These are phyloP conservation scores for Cabera pusaria DNA, from an alignment of 2,888 invertebrate genomes.

Conservation along the genomic window DNA sequence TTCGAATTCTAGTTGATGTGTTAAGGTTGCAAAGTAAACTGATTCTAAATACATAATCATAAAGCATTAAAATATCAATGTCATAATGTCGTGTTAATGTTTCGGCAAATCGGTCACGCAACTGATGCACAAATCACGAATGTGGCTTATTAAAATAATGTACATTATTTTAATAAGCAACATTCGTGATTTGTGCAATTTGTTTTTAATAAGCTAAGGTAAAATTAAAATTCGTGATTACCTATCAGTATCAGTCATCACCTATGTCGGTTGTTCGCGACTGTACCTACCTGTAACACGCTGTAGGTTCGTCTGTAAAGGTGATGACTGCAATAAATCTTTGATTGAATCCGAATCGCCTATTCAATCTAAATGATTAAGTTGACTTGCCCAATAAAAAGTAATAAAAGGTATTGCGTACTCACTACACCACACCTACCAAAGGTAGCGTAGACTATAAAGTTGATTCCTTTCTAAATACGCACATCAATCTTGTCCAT, in stretches of 20 bases:
- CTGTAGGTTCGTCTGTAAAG: conserved; percentile 35
- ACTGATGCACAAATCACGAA: no score
- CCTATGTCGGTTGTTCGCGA: conserved; percentile 27
- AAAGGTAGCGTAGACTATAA: conserved; percentile 17
- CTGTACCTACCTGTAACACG: conserved; percentile 33
- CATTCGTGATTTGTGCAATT: no score
- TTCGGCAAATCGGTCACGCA: conserved; percentile 14
- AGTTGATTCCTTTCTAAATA: conserved; percentile 24
- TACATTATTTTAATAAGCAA: no score
- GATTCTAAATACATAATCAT: no score
- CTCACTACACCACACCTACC: conserved; percentile 12
- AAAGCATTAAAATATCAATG: conserved; percentile 1
- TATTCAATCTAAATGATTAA: conserved; percentile 55
- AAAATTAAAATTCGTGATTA: no score
- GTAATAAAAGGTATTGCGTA: conserved; percentile 25
- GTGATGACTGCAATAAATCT: conserved; percentile 63
- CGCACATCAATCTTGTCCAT: conserved; percentile 42
- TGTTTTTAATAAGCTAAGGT: no score
- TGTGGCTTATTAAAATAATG: no score
- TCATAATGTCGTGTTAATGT: no score
- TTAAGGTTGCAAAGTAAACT: no score
- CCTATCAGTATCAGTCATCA: no score
- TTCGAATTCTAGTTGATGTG: no score
- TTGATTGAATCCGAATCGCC: conserved; percentile 64
- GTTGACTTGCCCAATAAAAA: conserved; percentile 44